phyloP scores from a whole-genome alignment of 2,888 invertebrate species.

The Masnerella sp. region DNA sequence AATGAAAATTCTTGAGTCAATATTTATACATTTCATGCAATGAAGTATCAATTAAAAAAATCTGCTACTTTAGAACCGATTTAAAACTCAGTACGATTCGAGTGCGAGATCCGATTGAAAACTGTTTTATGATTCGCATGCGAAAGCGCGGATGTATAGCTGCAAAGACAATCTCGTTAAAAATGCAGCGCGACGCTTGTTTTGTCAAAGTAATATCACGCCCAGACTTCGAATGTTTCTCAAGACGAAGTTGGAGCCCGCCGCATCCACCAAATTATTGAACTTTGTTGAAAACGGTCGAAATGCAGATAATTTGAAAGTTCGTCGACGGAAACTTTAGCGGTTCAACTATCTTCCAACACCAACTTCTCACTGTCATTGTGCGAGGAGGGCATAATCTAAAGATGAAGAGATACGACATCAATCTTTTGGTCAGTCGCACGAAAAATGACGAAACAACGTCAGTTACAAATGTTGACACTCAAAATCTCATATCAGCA shows the following conservation, averaged over 20 bases:
- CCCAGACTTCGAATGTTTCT: conserved; percentile 59
- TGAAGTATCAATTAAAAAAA: too few relatives aligned
- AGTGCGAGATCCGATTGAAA: too few relatives aligned
- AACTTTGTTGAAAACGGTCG: conserved; percentile 63
- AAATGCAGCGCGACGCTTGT: conserved; percentile 56
- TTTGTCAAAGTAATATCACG: conserved; percentile 60
- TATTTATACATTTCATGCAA: too few relatives aligned
- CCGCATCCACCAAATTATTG: conserved; percentile 61
- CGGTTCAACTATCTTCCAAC: conserved; percentile 69
- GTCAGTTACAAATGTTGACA: too few relatives aligned
- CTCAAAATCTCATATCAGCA: too few relatives aligned
- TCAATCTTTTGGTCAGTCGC: conserved; percentile 61
- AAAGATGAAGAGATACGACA: conserved; percentile 65
- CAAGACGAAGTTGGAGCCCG: conserved; percentile 58
- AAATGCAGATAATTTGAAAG: conserved; percentile 73
- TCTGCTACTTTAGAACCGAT: conserved; percentile 6
- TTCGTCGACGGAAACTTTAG: conserved; percentile 69
- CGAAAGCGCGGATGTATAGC: conserved; percentile 16
- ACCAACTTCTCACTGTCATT: conserved; percentile 65
- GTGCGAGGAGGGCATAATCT: conserved; percentile 63
- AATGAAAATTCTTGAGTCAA: too few relatives aligned
- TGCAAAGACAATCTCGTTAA: conserved; percentile 44
- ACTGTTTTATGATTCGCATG: conserved; percentile 28
- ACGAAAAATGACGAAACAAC: conserved; percentile 16
- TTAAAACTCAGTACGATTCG: conserved; percentile 27